Evolutionary conservation across 2,888 invertebrate genomes (phyloP).

Genomic region (Nasonia oneida): DNA sequence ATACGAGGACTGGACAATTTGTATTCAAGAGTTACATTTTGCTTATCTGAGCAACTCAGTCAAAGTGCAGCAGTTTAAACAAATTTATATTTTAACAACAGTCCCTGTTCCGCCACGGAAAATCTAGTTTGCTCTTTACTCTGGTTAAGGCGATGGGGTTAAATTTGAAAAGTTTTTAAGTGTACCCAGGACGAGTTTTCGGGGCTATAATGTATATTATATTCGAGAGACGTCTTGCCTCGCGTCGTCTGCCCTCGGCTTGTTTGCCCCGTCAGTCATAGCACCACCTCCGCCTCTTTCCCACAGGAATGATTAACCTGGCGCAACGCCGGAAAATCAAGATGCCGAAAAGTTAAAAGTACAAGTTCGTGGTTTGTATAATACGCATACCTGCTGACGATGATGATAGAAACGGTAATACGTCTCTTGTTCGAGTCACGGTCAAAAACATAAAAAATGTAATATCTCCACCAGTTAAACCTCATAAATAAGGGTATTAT

Average conservation of each 20-base stretch:
- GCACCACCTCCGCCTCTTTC: slow-evolving; percentile 67
- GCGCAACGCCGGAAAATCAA: slow-evolving; percentile 77
- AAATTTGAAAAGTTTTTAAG: slow-evolving; percentile 78
- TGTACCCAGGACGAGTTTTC: slow-evolving; percentile 40
- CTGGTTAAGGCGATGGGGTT: slow-evolving; percentile 72
- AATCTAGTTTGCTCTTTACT: slow-evolving; percentile 27
- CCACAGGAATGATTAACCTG: slow-evolving; percentile 76
- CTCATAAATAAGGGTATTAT: slow-evolving; percentile 5
- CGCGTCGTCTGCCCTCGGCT: slow-evolving; percentile 54
- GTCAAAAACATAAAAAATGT: too few species aligned
- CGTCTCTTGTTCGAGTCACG: too few species aligned
- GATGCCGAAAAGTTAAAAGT: slow-evolving; percentile 9
- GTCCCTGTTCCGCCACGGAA: slow-evolving; percentile 65
- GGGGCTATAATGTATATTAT: slow-evolving; percentile 41
- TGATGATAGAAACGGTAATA: background rate
- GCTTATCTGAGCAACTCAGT: background rate
- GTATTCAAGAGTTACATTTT: background rate
- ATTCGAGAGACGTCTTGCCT: slow-evolving; percentile 46
- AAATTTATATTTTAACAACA: slow-evolving; percentile 49
- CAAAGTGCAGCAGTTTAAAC: slow-evolving; percentile 19
- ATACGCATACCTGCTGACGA: slow-evolving; percentile 1
- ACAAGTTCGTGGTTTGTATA: background rate
- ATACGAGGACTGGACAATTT: background rate
- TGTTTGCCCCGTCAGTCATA: slow-evolving; percentile 76
- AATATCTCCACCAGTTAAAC: background rate